These are phyloP conservation scores for Pollenia griseotomentosa DNA, from an alignment of 2,888 invertebrate genomes.

Conservation along the genomic window DNA sequence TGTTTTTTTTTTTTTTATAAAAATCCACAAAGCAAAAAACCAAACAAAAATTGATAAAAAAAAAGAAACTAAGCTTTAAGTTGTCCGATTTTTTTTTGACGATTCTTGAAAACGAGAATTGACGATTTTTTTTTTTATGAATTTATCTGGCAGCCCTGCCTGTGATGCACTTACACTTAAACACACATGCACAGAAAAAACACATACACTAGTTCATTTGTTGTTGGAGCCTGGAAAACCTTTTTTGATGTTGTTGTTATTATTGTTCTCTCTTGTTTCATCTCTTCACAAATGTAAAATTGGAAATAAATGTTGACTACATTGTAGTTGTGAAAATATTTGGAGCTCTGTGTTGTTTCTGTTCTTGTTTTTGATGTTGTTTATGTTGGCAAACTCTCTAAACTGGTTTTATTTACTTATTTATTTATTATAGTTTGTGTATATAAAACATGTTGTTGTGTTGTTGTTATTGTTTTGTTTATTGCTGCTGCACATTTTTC, in stretches of 20 bases:
- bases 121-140: too few relatives aligned
- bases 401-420: slow-evolving; percentile 26
- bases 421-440: slow-evolving; percentile 1
- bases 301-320: neutral
- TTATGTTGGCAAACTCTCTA: slow-evolving; percentile 40
- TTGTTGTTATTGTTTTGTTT: slow-evolving; percentile 47
- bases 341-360: neutral
- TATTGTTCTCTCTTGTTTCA: neutral
- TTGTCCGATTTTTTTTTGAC: too few relatives aligned
- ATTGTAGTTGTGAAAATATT: neutral
- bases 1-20: too few relatives aligned
- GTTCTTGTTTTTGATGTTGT: neutral
- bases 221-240: slow-evolving; percentile 7
- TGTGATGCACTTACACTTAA: too few relatives aligned
- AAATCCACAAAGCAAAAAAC: too few relatives aligned
- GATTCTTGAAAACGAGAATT: too few relatives aligned
- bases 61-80: too few relatives aligned
- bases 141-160: too few relatives aligned
- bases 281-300: slow-evolving; percentile 15
- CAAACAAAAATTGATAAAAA: too few relatives aligned
- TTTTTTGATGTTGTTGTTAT: neutral
- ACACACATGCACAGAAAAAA: too few relatives aligned
- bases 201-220: neutral
- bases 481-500: slow-evolving; percentile 56
- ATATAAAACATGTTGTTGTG: neutral